Conservation (phyloP, 2,888 invertebrate genomes). For the Beris chalybata region DNA sequence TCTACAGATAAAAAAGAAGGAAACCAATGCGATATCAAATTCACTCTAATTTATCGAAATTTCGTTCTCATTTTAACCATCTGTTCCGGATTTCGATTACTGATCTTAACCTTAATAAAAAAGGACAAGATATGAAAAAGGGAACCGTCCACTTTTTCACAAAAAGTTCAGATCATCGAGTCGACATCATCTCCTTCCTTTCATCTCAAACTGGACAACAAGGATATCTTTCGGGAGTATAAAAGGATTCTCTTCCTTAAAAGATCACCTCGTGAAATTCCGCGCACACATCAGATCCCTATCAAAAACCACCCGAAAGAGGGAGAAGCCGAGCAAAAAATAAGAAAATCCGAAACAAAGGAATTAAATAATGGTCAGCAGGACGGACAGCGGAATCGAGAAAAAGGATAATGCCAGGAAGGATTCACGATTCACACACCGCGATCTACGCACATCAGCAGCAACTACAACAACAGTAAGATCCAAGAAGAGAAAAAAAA, state of each 20-base stretch:
- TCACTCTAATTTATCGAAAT: not conserved
- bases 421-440: not conserved
- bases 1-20: too few relatives aligned
- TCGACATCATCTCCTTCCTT: slow-evolving; percentile 23
- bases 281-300: slow-evolving; percentile 29
- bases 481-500: slow-evolving; percentile 5
- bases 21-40: slow-evolving; percentile 7
- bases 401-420: slow-evolving; percentile 13
- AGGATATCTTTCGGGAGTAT: slow-evolving; percentile 8
- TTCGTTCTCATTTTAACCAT: too few relatives aligned
- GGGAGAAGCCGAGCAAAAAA: slow-evolving; percentile 4
- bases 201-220: slow-evolving; percentile 13
- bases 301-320: slow-evolving; percentile 18
- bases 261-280: slow-evolving; percentile 29
- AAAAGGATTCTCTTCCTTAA: slow-evolving; percentile 36
- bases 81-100: too few relatives aligned
- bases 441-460: not conserved
- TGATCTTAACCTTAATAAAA: too few relatives aligned
- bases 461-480: not conserved
- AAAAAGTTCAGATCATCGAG: not conserved
- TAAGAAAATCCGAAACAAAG: slow-evolving; percentile 32
- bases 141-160: too few relatives aligned
- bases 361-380: slow-evolving; percentile 25
- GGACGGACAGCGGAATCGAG: not conserved
- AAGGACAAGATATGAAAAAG: too few relatives aligned